Percentiles rank a stretch among this genome's conserved stretches.
These are phyloP conservation scores for Meganola albula DNA, from an alignment of 2,888 invertebrate species.

Conservation along the genomic window DNA sequence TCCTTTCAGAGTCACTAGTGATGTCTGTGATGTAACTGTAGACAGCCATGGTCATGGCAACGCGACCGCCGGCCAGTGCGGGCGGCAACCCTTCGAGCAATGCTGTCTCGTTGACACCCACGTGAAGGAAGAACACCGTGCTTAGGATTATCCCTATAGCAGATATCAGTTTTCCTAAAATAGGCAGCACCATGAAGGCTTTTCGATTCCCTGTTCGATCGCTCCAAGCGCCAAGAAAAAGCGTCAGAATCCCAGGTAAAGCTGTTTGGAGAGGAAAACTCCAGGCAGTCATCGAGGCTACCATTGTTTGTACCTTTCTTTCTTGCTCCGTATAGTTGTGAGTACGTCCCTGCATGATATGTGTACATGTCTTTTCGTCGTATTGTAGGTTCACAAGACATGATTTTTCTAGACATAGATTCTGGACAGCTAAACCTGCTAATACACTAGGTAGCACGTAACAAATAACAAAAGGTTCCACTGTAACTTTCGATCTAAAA, in stretches of 20 bases:
- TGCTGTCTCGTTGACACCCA: conserved; percentile 75
- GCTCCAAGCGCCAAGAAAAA: conserved; percentile 80
- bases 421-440: conserved; percentile 79
- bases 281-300: conserved; percentile 79
- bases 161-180: conserved; percentile 76
- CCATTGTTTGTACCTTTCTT: conserved; percentile 66
- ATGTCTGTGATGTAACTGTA: conserved; percentile 81
- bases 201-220: conserved; percentile 79
- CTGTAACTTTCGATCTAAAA: conserved; percentile 72
- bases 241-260: conserved; percentile 73
- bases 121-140: conserved; percentile 76
- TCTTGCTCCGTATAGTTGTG: conserved; percentile 60
- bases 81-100: conserved; percentile 77
- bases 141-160: conserved; percentile 75
- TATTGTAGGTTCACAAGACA: conserved; percentile 76
- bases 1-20: conserved; percentile 77
- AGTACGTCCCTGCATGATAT: conserved; percentile 65
- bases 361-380: conserved; percentile 72
- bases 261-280: conserved; percentile 78
- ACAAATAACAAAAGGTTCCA: conserved; percentile 82
- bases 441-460: conserved; percentile 81
- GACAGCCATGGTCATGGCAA: conserved; percentile 78
- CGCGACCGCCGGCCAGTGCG: conserved; percentile 79
- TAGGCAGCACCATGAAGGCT: conserved; percentile 77
- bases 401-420: conserved; percentile 77